Evolutionary conservation across 1,140 invertebrate genomes (phyloP).

Genomic region (Hesperophylax magnus): DNA sequence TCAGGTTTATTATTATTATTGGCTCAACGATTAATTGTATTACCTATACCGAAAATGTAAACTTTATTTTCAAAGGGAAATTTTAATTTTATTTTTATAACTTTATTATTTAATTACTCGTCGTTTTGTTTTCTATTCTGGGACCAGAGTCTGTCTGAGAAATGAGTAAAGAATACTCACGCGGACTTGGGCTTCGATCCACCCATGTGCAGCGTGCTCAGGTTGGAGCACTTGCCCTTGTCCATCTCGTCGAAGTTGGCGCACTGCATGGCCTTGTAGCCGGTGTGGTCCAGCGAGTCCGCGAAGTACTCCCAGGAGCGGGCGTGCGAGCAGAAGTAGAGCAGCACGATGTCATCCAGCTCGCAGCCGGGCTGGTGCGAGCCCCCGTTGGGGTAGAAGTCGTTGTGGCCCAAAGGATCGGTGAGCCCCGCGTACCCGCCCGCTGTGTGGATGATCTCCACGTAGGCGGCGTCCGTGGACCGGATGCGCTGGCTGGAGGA

Average conservation of each 20-base stretch:
- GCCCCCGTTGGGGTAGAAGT: conserved; percentile 76
- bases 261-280: conserved; percentile 38
- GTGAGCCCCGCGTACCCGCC: conserved; percentile 70
- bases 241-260: conserved; percentile 8
- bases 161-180: conserved; percentile 20
- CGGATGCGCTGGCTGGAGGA: neutral
- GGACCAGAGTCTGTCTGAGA: neutral
- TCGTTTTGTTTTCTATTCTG: too few species aligned
- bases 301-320: conserved; percentile 59
- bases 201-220: conserved; percentile 40
- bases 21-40: too few species aligned
- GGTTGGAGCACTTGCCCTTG: conserved; percentile 5
- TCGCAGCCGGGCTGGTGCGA: conserved; percentile 74
- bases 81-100: too few species aligned
- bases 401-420: conserved; percentile 70
- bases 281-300: conserved; percentile 55
- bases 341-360: neutral
- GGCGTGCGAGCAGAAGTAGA: conserved; percentile 54
- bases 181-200: conserved; percentile 31
- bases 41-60: too few species aligned
- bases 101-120: neutral
- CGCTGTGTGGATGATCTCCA: conserved; percentile 78
- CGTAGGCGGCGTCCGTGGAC: conserved; percentile 71
- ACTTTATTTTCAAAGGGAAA: too few species aligned
- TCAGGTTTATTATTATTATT: too few species aligned